Base-by-base conservation (phyloP, 1,140 invertebrate genomes). In the Cephus cinctus region DNA sequence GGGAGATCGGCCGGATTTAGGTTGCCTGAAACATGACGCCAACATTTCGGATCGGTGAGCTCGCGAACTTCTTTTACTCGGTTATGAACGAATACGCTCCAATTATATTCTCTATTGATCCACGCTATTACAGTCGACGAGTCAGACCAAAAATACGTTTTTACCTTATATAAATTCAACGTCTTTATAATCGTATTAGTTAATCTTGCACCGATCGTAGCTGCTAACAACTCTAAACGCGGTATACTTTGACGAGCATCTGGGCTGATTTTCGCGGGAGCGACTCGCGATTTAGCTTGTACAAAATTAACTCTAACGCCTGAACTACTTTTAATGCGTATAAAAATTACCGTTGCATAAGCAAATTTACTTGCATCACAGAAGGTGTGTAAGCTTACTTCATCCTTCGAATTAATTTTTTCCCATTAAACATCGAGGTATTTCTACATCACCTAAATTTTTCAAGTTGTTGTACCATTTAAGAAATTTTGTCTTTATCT, bases 1-100 rank as follows among this genome's bases (percentile, higher is more conserved):
- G 65, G 61, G 12, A 75, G 47, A 54, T 78, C 73, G 12, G 71
- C 74, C 5, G 74, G 71, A 52, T 78, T 78, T 12, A 51, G 20
- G 12, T 49, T 40, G 2, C 65, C 69, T 5, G 69, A 63, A 16
- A 73, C 47, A 57, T 72, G 61, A 11, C 43, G 16, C 70, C 70
- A 76, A 1, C 52, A 20, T 23, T 47, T 16, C 3, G 47, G 47
- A 18, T 52, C 31, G 18, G 65, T 54, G 4, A 52, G 39, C n/a
- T 27, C 31, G 20, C 51, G 21, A 18, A 69, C 64, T 56, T 56
- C 54, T 52, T 44, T 39, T 42, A 54, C 49, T 43, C 61, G n/a
- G 48, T 66, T 61, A 8, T 38, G 11, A 11, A 54, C 43, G 43
- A 52, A 68, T 39, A 20, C 50, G 38, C 44, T 30, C 43, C 54